Evolutionary conservation across 2,797 vertebrate genomes (phyloP), one percentile per base, ranked within the genome.

Genomic region (Chloroceryle inda): DNA sequence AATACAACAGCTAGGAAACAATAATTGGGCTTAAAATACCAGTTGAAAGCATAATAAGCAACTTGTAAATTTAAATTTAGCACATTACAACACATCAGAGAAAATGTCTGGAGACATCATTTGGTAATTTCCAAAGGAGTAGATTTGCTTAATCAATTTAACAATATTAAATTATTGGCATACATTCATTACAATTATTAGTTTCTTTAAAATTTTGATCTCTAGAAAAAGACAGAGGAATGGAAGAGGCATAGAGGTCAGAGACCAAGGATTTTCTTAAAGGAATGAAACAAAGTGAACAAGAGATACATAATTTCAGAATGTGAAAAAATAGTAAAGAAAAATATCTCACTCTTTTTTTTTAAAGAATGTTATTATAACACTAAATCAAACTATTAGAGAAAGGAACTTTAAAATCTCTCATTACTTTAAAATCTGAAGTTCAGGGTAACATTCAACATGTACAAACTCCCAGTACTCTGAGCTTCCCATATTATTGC

Each of bases 171-270:
- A 24, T 66, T 66, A 16, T 59, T 58, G 33, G 2, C 12, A 50
- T 22, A 24, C 11, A 29, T 10, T 52, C 0, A 0, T n/a, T 38
- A 38, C 37, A 38, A 35, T 47, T 56, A 23, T 11, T 13, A 1
- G 6, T 82, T 53, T 45, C 8, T 71, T 92, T 49, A 40, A 35
- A 18, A 40, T 38, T 27, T 53, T 67, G 4, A 59, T 40, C 1
- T 59, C 20, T 37, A 71, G 10, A 55, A 82, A 76, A 64, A 37
- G 6, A 50, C 2, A 44, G 59, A 71, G 4, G 6, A 78, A 38
- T 45, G 21, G n/a, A n/a, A 59, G 50, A 77, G 73, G 1, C 4
- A 37, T 5, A 82, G 24, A 82, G 0, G 2, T 33, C 29, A 76
- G 20, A 79, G 7, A 52, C 18, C 5, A 74, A 67, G 5, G 4